A percentile compares a stretch with the other conserved stretches of the same genome.
phyloP scores from a whole-genome alignment of 1,140 invertebrate species.

The Glomeris maerens region DNA sequence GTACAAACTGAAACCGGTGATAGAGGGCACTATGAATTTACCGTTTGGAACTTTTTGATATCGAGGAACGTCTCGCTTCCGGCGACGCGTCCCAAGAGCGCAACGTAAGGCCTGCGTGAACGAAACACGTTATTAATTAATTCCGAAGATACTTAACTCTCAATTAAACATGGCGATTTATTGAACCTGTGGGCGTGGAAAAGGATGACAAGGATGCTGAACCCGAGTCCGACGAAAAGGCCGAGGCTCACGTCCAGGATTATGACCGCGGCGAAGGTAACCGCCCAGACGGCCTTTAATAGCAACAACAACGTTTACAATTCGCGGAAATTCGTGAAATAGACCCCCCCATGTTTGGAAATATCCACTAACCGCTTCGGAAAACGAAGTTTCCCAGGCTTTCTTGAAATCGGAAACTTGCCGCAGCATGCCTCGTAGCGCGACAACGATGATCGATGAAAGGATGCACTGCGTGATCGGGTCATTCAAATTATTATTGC shows the following conservation, averaged over 20 bases:
- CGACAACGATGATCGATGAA: constrained; percentile 77
- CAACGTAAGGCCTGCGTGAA: constrained; percentile 8
- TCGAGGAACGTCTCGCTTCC: constrained; percentile 64
- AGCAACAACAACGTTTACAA: constrained; percentile 1
- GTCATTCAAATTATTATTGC: neutral
- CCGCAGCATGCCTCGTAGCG: constrained; percentile 73
- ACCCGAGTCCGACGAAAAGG: constrained; percentile 50
- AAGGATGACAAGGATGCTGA: constrained; percentile 31
- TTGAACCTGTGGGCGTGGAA: constrained; percentile 29
- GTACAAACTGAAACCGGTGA: too few species aligned
- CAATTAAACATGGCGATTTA: too few species aligned
- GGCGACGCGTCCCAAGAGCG: constrained; percentile 48
- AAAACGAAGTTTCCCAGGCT: constrained; percentile 53
- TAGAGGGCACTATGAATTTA: constrained; percentile 32
- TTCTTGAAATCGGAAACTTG: constrained; percentile 58
- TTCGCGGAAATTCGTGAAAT: neutral
- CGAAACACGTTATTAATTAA: constrained; percentile 2
- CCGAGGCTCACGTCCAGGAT: constrained; percentile 74
- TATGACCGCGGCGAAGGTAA: constrained; percentile 62
- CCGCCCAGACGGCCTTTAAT: constrained; percentile 47
- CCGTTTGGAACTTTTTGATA: constrained; percentile 45
- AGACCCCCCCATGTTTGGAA: neutral
- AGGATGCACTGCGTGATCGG: constrained; percentile 48
- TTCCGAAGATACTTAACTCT: too few species aligned
- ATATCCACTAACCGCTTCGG: constrained; percentile 31